Evolutionary conservation across 2,888 invertebrate species (phyloP).

Genomic region (Trissolcus brochymenae): DNA sequence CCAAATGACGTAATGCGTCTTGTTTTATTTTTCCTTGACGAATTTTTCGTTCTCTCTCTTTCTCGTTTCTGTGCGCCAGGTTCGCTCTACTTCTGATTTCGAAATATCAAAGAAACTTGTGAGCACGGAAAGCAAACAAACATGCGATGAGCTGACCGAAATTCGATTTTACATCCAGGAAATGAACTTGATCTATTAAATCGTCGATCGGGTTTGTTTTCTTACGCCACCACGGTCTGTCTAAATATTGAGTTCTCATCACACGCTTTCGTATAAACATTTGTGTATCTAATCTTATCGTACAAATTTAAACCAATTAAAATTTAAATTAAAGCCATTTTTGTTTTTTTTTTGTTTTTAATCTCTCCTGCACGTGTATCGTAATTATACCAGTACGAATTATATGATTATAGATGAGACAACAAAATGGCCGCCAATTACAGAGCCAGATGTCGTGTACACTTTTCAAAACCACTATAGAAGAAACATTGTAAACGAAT

Average conservation of each 20-base stretch:
- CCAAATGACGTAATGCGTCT: too few species aligned
- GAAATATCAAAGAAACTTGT: background rate
- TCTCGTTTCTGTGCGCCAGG: too few species aligned
- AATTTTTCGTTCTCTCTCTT: background rate
- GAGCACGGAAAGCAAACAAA: background rate
- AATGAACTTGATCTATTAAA: slow-evolving; percentile 11
- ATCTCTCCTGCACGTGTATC: slow-evolving; percentile 1
- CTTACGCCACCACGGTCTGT: background rate
- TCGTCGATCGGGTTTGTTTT: background rate
- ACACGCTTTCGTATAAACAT: background rate
- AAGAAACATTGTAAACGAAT: background rate
- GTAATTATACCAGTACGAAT: background rate
- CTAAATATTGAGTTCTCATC: background rate
- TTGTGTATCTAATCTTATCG: slow-evolving; percentile 7
- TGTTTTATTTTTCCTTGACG: background rate
- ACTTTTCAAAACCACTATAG: background rate
- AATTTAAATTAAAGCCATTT: background rate
- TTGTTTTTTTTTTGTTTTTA: background rate
- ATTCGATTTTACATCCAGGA: background rate
- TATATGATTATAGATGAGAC: too few species aligned
- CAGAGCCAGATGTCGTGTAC: background rate
- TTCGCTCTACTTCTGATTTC: too few species aligned
- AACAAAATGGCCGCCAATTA: too few species aligned
- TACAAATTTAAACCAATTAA: background rate
- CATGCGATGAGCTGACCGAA: background rate